Evolutionary conservation across 2,797 vertebrate genomes (phyloP).

Genomic region (Molossus alvarezi): DNA sequence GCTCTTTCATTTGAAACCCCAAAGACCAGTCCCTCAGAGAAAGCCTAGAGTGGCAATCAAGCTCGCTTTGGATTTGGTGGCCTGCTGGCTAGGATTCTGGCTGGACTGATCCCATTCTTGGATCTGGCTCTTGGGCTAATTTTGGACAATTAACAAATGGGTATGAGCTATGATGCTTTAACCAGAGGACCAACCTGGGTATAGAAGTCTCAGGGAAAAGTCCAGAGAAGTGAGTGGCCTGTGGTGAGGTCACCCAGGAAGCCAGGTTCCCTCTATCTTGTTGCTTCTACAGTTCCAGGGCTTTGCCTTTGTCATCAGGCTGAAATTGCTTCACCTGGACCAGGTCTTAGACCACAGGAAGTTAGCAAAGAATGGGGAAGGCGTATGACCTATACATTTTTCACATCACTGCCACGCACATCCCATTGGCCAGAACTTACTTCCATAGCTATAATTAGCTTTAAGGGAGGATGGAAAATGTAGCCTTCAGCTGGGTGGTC

Average conservation of each 20-base stretch:
- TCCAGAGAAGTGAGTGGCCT: background rate
- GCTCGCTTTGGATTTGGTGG: background rate
- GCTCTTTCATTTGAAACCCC: background rate
- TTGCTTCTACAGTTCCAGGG: background rate
- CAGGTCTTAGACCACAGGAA: background rate
- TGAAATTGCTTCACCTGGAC: background rate
- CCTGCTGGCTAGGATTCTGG: background rate
- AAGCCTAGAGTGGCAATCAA: background rate
- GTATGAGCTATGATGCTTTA: background rate
- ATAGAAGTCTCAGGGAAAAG: conserved; percentile 12
- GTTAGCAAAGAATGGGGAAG: background rate
- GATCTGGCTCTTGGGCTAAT: background rate
- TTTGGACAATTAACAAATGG: background rate
- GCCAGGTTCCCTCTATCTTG: background rate
- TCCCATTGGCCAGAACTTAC: background rate
- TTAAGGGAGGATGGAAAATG: background rate
- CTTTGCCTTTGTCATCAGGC: background rate
- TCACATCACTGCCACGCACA: background rate
- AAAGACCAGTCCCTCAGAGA: background rate
- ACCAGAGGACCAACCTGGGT: background rate
- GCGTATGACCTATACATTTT: background rate
- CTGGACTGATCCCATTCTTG: background rate
- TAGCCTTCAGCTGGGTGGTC: background rate
- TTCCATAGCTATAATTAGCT: background rate
- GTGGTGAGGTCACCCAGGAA: background rate